Evolutionary conservation across 2,113 vertebrate species (phyloP), one percentile per base, ranked within the genome.

Genomic region (Poeciliopsis retropinna): DNA sequence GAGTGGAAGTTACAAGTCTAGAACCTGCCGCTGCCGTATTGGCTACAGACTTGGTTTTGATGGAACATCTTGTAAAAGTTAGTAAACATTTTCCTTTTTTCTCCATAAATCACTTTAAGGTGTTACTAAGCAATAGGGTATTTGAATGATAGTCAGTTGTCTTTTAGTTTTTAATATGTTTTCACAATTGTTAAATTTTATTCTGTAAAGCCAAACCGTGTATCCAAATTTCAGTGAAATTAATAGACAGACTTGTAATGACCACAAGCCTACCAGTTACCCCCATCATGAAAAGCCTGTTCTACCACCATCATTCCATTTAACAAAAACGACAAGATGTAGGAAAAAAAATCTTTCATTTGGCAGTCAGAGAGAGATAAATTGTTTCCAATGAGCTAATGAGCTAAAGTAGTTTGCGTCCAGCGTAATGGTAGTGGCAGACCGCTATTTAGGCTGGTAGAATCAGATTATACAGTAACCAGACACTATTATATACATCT

Each of bases 1-100:
- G 85, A 95, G 97, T 79, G 96, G 94, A 92, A 97, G 93, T 92
- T 97, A 99, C 93, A 99, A 99, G 92, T 95, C 95, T 73, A 91
- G 96, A 89, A 96, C 94, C 60, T 99, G 98, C 92, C 97, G 97
- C 86, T 99, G 98, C 92, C 96, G 95, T 68, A 96, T 93, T 1
- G 97, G 97, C 79, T 99, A 96, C 92, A 94, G 94, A 87, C 88
- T 99, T 87, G 97, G 94, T 34, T 96, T 79, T 1, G 97, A 99
- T 60, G 95, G 97, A 87, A 96, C 92, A 91, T 95, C 97, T 83
- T 99, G 98, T 94, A 99, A 98, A 98, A 97, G 98, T 99, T 94
- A 86, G 98, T 98, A 73, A 2, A 66, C 47, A 13, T 78, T 60
- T 60, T 47, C 0, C 27, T 65, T 39, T 28, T 12, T 32, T 28